A percentile compares a stretch with the other conserved stretches of the same genome.
phyloP scores from a whole-genome alignment of 2,888 invertebrate genomes.

The Isoperla grammatica region DNA sequence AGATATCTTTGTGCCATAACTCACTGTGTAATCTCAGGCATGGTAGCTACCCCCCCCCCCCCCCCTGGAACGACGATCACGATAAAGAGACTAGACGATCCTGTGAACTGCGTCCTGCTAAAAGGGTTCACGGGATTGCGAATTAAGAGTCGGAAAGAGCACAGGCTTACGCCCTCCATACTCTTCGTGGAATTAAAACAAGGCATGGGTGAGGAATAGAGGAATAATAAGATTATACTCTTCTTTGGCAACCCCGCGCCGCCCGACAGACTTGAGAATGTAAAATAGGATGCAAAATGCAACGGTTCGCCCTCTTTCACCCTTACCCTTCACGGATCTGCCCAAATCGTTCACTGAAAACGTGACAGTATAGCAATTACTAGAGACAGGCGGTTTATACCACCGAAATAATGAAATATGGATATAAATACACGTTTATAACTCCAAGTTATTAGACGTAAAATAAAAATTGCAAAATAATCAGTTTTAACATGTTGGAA shows the following conservation, averaged over 20 bases:
- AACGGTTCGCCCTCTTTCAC: no score
- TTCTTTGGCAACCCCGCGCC: constrained; percentile 5
- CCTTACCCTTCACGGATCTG: no score
- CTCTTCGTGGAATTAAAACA: constrained; percentile 26
- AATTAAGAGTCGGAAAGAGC: constrained; percentile 23
- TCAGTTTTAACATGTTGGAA: no score
- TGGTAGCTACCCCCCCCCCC: constrained; percentile 39
- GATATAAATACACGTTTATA: no score
- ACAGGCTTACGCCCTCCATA: constrained; percentile 14
- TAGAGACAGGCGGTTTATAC: no score
- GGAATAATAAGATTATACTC: constrained; percentile 16
- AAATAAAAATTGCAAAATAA: no score
- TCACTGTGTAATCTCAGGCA: constrained; percentile 55
- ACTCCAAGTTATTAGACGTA: no score
- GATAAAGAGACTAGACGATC: constrained; percentile 6
- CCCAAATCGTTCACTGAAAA: no score
- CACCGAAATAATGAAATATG: no score
- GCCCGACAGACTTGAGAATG: not conserved
- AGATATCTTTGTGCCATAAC: constrained; percentile 53
- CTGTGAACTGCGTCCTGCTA: constrained; percentile 15
- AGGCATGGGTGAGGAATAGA: constrained; percentile 22
- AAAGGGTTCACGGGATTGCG: constrained; percentile 19
- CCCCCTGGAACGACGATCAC: constrained; percentile 19
- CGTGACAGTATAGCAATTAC: no score
- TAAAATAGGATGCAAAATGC: no score